These are phyloP conservation scores for Choloepus hoffmanni DNA, from an alignment of 2,113 vertebrate genomes.

Conservation along the genomic window DNA sequence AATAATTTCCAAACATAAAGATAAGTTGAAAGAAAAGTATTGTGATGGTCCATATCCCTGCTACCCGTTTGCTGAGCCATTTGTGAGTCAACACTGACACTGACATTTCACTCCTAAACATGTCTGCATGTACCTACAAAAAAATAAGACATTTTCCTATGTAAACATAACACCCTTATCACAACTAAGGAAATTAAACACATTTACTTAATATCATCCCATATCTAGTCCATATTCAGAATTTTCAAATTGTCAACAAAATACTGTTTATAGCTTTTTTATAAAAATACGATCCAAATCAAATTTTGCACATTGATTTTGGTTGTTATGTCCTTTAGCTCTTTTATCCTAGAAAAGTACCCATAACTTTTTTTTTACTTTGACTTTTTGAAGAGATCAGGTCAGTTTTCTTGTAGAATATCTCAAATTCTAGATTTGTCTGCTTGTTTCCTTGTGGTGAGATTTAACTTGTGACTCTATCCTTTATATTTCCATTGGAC, in stretches of 20 bases:
- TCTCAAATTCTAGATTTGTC: not conserved
- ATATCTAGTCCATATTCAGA: not conserved
- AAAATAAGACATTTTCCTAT: not conserved
- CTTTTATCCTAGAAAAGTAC: not conserved
- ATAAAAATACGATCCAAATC: not conserved
- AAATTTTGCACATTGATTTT: not conserved
- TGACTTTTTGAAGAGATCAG: not conserved
- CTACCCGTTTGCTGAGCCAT: not conserved
- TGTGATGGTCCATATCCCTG: not conserved
- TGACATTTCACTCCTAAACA: not conserved
- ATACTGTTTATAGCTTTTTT: not conserved
- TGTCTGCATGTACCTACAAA: not conserved
- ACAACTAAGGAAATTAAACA: not conserved
- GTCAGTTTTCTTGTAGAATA: not conserved
- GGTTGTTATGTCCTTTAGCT: not conserved
- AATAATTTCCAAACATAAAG: not conserved
- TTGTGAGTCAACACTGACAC: not conserved
- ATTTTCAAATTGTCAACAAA: not conserved
- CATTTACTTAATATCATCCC: not conserved
- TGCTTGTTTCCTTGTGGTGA: not conserved
- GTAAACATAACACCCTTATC: not conserved
- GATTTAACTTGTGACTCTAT: not conserved
- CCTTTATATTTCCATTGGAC: not conserved
- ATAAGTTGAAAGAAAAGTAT: not conserved
- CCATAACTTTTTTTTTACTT: not conserved